Base-by-base conservation (phyloP, 2,113 vertebrate genomes). In the Pipa parva region DNA sequence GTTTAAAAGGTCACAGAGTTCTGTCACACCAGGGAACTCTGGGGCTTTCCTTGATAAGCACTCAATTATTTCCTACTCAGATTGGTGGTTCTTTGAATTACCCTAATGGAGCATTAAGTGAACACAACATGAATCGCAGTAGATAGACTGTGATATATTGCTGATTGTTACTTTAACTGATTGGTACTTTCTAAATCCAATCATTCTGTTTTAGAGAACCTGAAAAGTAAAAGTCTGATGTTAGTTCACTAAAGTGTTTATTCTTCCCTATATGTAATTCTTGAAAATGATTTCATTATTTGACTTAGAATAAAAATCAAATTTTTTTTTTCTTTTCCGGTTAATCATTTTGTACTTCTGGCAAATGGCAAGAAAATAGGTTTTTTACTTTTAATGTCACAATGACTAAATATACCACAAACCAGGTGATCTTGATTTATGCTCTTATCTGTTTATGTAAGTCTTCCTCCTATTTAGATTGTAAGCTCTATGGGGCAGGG, bases 41-140 rank as follows among this genome's bases (percentile, higher is more conserved):
- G 58, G 66, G 66, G 66, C 25, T 70, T 70, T 70, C 58, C 66
- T 59, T 70, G 66, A 60, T 70, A 70, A 70, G 66, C 58, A 54
- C 66, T 61, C 66, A 70, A 70, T 70, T 70, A 70, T 70, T 70
- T 70, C 57, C 66, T 70, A 54, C 66, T 70, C 66, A 70, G 66
- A 70, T 70, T 70, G 66, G 66, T 70, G 66, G 66, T 70, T 49
- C 66, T 61, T 61, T 70, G 57, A 70, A 70, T 70, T 70, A 70
- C 66, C 66, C 58, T 70, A 70, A 70, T 70, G 66, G 66, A 70
- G 57, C 66, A 70, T 70, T 70, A 70, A 70, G 58, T 61, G 66
- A 70, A 61, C 66, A 61, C 66, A 69, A 69, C 66, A 45, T 61
- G 66, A 61, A 61, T 61, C 66, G 45, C 66, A 70, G 56, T 61